Base-by-base conservation (phyloP, 2,888 invertebrate species). In the Sesia bembeciformis region DNA sequence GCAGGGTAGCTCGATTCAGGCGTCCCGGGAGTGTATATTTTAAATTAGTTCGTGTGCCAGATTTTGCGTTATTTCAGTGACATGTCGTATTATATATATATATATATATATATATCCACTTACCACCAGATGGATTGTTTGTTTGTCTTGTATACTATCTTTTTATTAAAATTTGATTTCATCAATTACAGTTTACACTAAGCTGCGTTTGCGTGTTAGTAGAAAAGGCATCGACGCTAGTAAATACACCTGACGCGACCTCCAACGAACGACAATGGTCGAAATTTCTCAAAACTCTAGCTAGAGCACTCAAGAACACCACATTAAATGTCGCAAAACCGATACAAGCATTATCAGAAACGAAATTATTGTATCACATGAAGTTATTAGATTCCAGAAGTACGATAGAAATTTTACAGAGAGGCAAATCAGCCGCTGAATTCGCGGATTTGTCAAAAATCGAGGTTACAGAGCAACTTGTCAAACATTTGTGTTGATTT, bases 261-360 rank as follows among this genome's bases (percentile, higher is more conserved):
- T 74, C 85, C 2, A 84, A 79, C 72, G 89, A 88, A 56, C 68
- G 87, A 0, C 88, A 88, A 55, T 92, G 92, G 91, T 87, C 79
- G 5, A 87, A 87, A 58, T 92, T 92, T 76, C 79, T 92, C 4
- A 81, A 85, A 57, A 86, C 84, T 0, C 72, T 91, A 53, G 87
- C 90, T 0, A 74, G 91, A 40, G 84, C 90, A 0, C 66, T 90
- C 1, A 85, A 85, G 54, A 78, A 76, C 59, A 81, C 85, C 0
- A 70, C 64, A 0, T 54, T 85, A 0, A 69, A 61, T 3, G 80
- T 87, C 0, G 83, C 84, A 0, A 75, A 70, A 6, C 87, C 89
- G 0, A 40, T 72, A 0, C 62, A 72, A 0, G 78, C 79, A 0
- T 54, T 88, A 4, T 58, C 77, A 0, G 76, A 78, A 6, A 56